Conservation (phyloP, 2,888 invertebrate genomes). For the Drosophila kokeensis region DNA sequence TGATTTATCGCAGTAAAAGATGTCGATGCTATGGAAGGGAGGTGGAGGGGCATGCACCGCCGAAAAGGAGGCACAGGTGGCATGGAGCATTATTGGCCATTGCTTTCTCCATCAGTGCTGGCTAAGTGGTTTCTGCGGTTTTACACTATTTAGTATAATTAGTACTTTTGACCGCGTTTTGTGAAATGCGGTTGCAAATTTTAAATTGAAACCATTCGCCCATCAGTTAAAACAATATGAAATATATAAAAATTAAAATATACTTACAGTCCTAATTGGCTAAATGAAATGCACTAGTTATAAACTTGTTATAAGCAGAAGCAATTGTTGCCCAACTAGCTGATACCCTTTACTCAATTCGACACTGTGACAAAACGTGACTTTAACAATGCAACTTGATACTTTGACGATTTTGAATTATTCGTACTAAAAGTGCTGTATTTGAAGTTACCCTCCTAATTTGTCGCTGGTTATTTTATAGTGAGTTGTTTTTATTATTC, state of each 20-base stretch:
- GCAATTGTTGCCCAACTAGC: neutral
- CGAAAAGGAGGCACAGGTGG: neutral
- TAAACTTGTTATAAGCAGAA: neutral
- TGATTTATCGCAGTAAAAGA: slow-evolving; percentile 61
- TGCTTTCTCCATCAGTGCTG: slow-evolving; percentile 38
- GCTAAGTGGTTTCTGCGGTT: slow-evolving; percentile 77
- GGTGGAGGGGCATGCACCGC: neutral
- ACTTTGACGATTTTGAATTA: neutral
- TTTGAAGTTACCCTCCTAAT: neutral
- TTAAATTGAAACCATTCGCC: slow-evolving; percentile 17
- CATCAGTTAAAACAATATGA: slow-evolving; percentile 1
- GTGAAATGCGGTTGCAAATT: slow-evolving; percentile 65
- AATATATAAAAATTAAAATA: slow-evolving; percentile 20
- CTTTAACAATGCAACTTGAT: neutral
- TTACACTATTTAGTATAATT: slow-evolving; percentile 80
- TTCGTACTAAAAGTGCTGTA: neutral
- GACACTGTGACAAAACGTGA: neutral
- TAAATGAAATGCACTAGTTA: neutral
- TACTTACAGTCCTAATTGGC: slow-evolving; percentile 13
- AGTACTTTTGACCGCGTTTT: slow-evolving; percentile 79
- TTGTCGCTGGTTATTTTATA: neutral
- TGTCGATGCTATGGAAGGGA: neutral
- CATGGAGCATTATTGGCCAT: slow-evolving; percentile 5
- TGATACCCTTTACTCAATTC: neutral
- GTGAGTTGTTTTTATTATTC: neutral